Evolutionary conservation across 2,888 invertebrate genomes (phyloP).

Genomic region (Druceiella hillmani): DNA sequence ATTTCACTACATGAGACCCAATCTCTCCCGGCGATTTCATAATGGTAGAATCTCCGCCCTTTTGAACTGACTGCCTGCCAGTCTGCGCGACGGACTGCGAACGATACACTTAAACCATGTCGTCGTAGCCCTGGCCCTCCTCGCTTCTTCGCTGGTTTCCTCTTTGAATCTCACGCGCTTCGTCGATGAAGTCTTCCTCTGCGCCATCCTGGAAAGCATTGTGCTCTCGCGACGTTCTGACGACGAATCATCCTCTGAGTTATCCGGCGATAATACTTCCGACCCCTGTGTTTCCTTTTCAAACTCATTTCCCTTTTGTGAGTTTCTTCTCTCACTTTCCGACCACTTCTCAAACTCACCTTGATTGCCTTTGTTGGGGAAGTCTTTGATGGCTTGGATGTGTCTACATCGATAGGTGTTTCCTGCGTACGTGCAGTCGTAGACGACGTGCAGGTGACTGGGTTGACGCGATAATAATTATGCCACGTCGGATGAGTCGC

Average conservation of each 20-base stretch:
- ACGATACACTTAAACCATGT: slow-evolving; percentile 11
- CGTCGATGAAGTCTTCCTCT: too few species aligned
- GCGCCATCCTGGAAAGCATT: too few species aligned
- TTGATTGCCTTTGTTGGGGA: too few species aligned
- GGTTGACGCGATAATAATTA: slow-evolving; percentile 10
- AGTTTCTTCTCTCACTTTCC: too few species aligned
- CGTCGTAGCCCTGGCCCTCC: slow-evolving; percentile 10
- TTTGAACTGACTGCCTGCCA: slow-evolving; percentile 12
- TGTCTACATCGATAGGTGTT: slow-evolving; percentile 9
- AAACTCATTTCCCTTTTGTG: too few species aligned
- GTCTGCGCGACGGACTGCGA: slow-evolving; percentile 12
- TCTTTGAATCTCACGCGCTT: too few species aligned
- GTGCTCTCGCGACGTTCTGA: too few species aligned
- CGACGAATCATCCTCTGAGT: not conserved
- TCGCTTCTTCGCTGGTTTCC: too few species aligned
- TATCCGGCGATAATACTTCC: too few species aligned
- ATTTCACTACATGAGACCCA: slow-evolving; percentile 12
- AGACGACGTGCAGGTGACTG: slow-evolving; percentile 12
- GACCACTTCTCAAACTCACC: too few species aligned
- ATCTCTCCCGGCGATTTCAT: slow-evolving; percentile 15
- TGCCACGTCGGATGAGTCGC: slow-evolving; percentile 10
- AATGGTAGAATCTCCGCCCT: slow-evolving; percentile 9
- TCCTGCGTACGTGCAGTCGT: slow-evolving; percentile 13
- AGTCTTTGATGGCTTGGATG: too few species aligned
- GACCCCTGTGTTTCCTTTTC: too few species aligned